These are phyloP conservation scores for Erynnis tages DNA, from an alignment of 2,888 invertebrate species.

Conservation along the genomic window DNA sequence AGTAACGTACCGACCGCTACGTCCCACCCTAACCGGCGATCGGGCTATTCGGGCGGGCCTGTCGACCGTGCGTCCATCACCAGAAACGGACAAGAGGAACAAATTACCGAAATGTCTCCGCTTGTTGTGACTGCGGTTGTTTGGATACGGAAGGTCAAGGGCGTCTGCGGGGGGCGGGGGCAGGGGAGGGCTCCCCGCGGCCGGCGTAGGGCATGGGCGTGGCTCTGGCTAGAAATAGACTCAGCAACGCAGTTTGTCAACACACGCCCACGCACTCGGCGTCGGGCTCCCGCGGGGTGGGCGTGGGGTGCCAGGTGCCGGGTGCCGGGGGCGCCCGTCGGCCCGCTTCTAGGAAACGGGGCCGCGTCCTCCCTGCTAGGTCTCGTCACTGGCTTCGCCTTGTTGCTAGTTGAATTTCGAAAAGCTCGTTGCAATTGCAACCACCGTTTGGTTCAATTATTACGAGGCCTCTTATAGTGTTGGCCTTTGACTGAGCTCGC, in stretches of 20 bases:
- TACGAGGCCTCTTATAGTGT: too few species aligned
- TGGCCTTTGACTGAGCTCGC: too few species aligned
- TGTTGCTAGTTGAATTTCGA: too few species aligned
- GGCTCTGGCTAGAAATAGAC: conserved; percentile 62
- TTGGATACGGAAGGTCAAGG: conserved; percentile 78
- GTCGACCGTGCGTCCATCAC: conserved; percentile 10
- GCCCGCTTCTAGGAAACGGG: conserved; percentile 15
- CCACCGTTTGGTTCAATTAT: too few species aligned
- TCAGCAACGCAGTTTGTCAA: conserved; percentile 73
- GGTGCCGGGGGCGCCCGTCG: conserved; percentile 8
- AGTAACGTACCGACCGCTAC: too few species aligned
- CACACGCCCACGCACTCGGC: conserved; percentile 69
- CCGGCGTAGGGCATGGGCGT: conserved; percentile 37
- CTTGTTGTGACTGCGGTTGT: conserved; percentile 78
- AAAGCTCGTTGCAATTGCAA: too few species aligned
- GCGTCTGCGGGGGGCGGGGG: conserved; percentile 45
- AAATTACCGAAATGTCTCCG: conserved; percentile 43
- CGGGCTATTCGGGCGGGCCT: background rate
- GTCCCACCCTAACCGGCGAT: background rate
- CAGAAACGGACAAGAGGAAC: conserved; percentile 38
- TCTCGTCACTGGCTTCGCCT: background rate
- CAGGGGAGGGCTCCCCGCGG: conserved; percentile 31
- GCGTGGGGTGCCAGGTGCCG: background rate
- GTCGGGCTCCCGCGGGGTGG: conserved; percentile 34
- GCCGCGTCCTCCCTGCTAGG: too few species aligned